Base-by-base conservation (phyloP, 1,140 invertebrate species). In the Ips typographus region DNA sequence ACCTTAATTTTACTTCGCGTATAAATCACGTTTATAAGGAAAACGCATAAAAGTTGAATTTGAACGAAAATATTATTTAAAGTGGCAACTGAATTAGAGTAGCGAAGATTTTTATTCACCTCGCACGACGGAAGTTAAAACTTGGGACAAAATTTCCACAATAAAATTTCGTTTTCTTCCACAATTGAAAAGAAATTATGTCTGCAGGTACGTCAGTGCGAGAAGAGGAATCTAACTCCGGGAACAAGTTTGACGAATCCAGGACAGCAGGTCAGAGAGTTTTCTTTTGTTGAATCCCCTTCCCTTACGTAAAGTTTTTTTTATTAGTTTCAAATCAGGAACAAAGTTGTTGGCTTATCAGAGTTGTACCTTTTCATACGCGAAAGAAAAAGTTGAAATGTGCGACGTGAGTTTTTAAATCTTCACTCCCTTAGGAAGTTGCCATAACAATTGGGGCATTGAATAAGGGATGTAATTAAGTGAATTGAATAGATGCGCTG, bases 241-340 rank as follows among this genome's bases (percentile, higher is more conserved):
- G 58, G 37, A 65, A 61, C 40, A 71, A 73, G 63, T 64, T 70
- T 47, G 73, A 75, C 53, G 71, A 74, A 67, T 61, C 70, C 51
- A 64, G 69, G 68, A 71, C 71, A 62, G 39, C 72, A 75, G 73
- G 73, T 75, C 61, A 69, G 71, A 56, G 53, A 68, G 49, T 58
- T 68, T 61, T 62, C 40, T 53, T 66, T 66, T 66, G 56, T 39
- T 57, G 40, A 57, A 39, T n/a, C 37, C 7, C 43, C 44, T 53
- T 47, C 51, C 53, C 62, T 53, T 43, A 42, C 62, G 38, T 40
- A 65, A 65, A 65, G 43, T n/a, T 47, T 61, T 68, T 68, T 68
- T 68, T 68, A 68, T 68, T 68, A 68, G 65, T 68, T 68, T 53
- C 38, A 49, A 68, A 68, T 59, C 65, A 51, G 56, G 40, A 68